Conservation (phyloP, 2,113 vertebrate genomes). For the Glaucidium brasilianum region DNA sequence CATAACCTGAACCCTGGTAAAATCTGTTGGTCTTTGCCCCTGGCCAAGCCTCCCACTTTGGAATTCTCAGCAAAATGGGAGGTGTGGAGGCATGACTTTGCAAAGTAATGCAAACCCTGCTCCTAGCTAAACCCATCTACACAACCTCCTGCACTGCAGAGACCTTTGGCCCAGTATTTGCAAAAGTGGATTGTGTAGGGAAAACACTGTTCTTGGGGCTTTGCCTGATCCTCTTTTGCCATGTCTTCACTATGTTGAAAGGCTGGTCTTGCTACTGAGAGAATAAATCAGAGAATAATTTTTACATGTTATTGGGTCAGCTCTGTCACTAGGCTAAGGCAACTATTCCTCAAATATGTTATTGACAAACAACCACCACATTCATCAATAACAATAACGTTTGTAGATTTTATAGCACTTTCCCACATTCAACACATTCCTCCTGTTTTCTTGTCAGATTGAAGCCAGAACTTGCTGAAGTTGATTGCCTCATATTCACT, state of each 20-base stretch:
- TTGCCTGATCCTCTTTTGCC: background rate
- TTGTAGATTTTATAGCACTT: background rate
- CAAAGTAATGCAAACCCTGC: background rate
- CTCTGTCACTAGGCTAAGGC: background rate
- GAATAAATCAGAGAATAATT: background rate
- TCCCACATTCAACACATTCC: rapidly evolving
- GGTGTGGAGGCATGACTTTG: background rate
- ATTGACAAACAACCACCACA: background rate
- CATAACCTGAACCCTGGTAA: background rate
- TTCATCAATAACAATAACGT: background rate
- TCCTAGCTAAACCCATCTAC: background rate
- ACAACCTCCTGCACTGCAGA: background rate
- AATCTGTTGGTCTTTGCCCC: background rate
- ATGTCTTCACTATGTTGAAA: too few relatives aligned
- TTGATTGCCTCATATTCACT: background rate
- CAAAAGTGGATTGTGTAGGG: background rate
- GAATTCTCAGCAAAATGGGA: rapidly evolving
- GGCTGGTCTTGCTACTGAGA: background rate
- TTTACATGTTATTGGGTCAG: background rate
- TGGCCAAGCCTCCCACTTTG: background rate
- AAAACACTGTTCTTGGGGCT: background rate
- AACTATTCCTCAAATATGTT: background rate
- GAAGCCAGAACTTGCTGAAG: background rate
- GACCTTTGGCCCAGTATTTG: background rate
- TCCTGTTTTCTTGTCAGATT: background rate